Evolutionary conservation across 2,113 vertebrate genomes (phyloP), one percentile per base, ranked within the genome.

Genomic region (Neogobius melanostomus): DNA sequence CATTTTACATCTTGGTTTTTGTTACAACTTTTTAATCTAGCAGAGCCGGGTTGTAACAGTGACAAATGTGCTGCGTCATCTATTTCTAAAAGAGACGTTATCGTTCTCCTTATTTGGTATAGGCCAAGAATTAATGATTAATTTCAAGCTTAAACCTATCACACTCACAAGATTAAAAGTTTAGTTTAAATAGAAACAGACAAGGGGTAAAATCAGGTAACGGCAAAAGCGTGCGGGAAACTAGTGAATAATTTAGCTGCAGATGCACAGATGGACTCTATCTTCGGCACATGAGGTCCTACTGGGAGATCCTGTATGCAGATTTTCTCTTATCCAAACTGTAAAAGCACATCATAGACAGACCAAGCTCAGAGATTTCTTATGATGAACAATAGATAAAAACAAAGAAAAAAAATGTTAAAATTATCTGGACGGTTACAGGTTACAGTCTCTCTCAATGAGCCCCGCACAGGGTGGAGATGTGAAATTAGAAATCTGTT

Each of bases 381-480:
- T 36, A 36, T 36, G 28, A 36, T 36, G 28, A 36, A 36, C 28
- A 36, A 36, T 36, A 36, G 28, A 36, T 36, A 36, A 36, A 36
- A 36, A 36, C 0, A 36, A 36, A 36, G 28, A 36, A 36, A 36
- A 36, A 36, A 28, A 1, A 28, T 28, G 28, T 4, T 36, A 36
- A 36, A 36, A 36, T 36, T 2, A 36, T 36, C 3, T 36, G 28
- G 66, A 65, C 36, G 9, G 59, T 11, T 61, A 75, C 53, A 15
- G 67, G 66, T 73, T 77, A 63, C 72, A 73, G 80, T 77, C 79
- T 69, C 45, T 87, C 82, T 80, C 85, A 87, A 87, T 79, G 64
- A 85, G 66, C 12, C 0, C 11, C 36, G 47, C 12, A 16, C 6
- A 57, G 44, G 52, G 16, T 59, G 28, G 69, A 51, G 63, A 50